phyloP scores from a whole-genome alignment of 2,797 vertebrate species.

The Naso thynnoides region DNA sequence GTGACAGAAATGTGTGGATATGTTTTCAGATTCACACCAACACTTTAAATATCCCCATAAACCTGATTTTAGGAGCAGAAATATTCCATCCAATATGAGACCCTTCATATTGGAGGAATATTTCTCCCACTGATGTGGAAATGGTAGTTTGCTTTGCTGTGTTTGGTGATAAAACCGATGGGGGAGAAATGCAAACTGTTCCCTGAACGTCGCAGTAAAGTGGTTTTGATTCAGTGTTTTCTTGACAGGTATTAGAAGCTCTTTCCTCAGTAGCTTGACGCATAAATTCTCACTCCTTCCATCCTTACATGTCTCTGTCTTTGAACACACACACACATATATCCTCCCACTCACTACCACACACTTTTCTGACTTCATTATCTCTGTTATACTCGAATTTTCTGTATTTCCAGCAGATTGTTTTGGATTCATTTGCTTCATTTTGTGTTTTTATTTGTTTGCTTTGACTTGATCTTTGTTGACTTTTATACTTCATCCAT shows the following conservation, averaged over 20 bases:
- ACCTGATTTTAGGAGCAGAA: conserved; percentile 18
- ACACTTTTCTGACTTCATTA: conserved; percentile 21
- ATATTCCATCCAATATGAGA: conserved; percentile 13
- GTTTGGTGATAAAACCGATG: conserved; percentile 53
- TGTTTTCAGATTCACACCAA: conserved; percentile 20
- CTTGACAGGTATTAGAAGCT: conserved; percentile 60
- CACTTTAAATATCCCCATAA: conserved; percentile 36
- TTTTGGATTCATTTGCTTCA: background rate
- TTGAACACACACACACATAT: conserved; percentile 36
- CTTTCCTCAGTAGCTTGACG: conserved; percentile 30
- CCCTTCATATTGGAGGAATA: conserved; percentile 24
- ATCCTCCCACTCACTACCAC: conserved; percentile 3
- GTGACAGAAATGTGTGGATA: conserved; percentile 4
- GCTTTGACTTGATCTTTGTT: background rate
- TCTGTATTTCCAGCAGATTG: conserved; percentile 5
- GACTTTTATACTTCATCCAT: background rate
- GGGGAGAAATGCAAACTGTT: conserved; percentile 16
- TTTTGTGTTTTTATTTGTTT: conserved; percentile 19
- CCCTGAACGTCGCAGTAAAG: conserved; percentile 44
- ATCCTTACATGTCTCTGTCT: conserved; percentile 10
- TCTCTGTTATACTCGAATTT: conserved; percentile 23
- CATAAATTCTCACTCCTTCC: conserved; percentile 28
- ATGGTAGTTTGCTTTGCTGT: conserved; percentile 36
- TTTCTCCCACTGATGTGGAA: conserved; percentile 44
- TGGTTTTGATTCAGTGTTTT: conserved; percentile 46